Base-by-base conservation (phyloP, 2,113 vertebrate species). In the Aythya baeri region DNA sequence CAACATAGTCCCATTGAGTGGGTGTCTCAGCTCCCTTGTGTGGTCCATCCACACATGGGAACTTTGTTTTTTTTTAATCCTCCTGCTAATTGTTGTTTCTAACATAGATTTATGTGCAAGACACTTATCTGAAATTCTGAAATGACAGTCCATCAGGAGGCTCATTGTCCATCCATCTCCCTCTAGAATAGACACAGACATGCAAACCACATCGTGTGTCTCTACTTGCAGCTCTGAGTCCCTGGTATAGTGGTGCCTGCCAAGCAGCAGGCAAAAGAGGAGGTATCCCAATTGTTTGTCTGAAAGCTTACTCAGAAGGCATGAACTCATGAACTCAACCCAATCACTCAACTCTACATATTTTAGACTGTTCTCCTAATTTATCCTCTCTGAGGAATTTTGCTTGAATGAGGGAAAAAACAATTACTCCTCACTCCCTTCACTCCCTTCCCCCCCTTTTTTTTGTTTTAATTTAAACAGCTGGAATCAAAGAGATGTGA, bases 391-490 rank as follows among this genome's bases (percentile, higher is more conserved):
- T 4, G 2, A 72, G 41, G 12, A 52, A n/a, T 32, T 75, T 32
- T 75, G 41, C 22, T 26, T 22, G 41, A 76, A 8, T 7, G 14
- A 26, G 34, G 20, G 8, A 11, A 55, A 72, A 72, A 43, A n/a
- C 17, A 20, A 32, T 34, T 46, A 22, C 3, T 18, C 17, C 6
- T 1, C 11, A 2, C 1, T 5, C 17, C 17, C 55, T 8, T 36
- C 34, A 6, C 34, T 34, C 34, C 34, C 34, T 34, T 34, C 34
- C 10, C 25, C 25, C 12, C 23, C 23, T 21, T n/a, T 59, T 15
- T 22, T 18, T 32, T 32, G 32, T 50, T 50, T 59, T 59, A 32
- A 31, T 43, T 57, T 41, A n/a, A 9, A 66, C 20, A 81, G 4
- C 6, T 32, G 32, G 20, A 83, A 58, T 58, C 26, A 78, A 57